Base-by-base conservation (phyloP, 2,797 vertebrate species). In the Molossus molossus region DNA sequence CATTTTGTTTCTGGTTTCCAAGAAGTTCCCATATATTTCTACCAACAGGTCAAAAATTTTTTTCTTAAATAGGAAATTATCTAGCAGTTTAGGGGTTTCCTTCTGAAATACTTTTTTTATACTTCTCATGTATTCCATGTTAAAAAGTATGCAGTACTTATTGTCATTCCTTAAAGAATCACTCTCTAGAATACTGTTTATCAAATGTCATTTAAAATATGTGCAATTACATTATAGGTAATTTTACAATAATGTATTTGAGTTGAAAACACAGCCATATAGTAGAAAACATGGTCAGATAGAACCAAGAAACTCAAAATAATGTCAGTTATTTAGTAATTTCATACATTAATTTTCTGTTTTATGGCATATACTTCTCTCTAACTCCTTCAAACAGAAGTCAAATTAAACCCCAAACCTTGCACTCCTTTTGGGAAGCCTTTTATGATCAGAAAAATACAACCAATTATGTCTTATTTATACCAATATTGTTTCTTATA, bases 271-370 rank as follows among this genome's bases (percentile, higher is more conserved):
- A 80, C 6, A 81, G 4, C 67, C 69, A 89, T 23, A 57, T 40
- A 40, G 37, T 27, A 77, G 70, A 83, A 94, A 65, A 70, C 1
- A 17, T 75, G 37, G 60, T 82, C 50, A 76, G 14, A 53, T n/a
- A 62, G 21, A 33, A 58, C 57, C 29, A 83, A 12, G 48, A 83
- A 82, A 91, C 21, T 80, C 8, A 94, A 83, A 85, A 82, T 48
- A 90, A 33, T 23, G 21, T 37, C 27, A 53, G 40, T 64, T 84
- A 92, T 82, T 96, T 18, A 58, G 9, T 67, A 76, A 81, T 84
- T 67, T 67, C 23, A 69, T 14, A 10, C 0, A 58, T 90, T 90
- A 21, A 6, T 33, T 84, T 72, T 13, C 3, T 80, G 23, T 5
- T 67, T 60, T 57, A 53, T 75, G 29, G 17, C 3, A 23, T n/a